Evolutionary conservation across 2,797 vertebrate genomes (phyloP).

Genomic region (Coendou prehensilis): DNA sequence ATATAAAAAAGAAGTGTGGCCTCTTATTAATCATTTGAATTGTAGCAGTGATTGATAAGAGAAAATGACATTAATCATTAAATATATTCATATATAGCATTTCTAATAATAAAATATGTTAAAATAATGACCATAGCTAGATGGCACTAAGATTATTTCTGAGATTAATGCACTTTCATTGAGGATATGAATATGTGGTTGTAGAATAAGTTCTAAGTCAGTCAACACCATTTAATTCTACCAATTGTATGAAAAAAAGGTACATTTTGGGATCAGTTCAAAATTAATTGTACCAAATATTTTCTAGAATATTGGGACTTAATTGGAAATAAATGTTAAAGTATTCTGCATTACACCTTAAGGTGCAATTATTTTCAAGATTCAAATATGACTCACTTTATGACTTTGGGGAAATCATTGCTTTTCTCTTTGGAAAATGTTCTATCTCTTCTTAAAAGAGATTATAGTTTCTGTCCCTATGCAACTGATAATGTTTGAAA

Average conservation of each 20-base stretch:
- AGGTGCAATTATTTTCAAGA: background rate
- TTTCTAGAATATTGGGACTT: constrained; percentile 27
- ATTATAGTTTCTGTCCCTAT: background rate
- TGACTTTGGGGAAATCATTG: background rate
- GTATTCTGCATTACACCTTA: background rate
- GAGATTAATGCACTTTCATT: constrained; percentile 33
- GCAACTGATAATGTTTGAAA: background rate
- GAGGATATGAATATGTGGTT: background rate
- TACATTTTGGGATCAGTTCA: background rate
- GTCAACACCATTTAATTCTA: background rate
- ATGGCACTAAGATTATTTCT: background rate
- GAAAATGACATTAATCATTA: background rate
- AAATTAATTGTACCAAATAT: background rate
- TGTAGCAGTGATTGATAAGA: constrained; percentile 5
- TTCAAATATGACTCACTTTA: constrained; percentile 32
- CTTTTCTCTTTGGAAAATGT: background rate
- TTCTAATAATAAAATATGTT: background rate
- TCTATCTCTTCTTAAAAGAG: constrained; percentile 18
- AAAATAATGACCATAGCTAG: constrained; percentile 3
- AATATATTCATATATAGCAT: background rate
- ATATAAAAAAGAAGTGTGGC: background rate
- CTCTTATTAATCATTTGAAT: constrained; percentile 7
- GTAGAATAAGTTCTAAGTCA: background rate
- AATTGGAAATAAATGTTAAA: constrained; percentile 29
- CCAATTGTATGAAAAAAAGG: background rate